Conservation (phyloP, 2,888 invertebrate genomes). For the Dorcus hopei region DNA sequence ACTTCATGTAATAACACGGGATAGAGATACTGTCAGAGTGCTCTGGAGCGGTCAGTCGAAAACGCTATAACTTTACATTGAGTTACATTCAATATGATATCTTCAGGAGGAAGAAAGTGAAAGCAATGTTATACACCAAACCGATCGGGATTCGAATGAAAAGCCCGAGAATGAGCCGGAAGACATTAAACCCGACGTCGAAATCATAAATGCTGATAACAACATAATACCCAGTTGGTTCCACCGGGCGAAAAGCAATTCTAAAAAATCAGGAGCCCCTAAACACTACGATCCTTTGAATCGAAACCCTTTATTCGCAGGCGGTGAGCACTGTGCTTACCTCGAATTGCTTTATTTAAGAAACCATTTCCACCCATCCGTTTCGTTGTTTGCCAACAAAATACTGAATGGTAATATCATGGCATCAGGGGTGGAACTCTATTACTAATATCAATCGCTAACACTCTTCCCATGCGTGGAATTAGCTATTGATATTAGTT, state of each 20-base stretch:
- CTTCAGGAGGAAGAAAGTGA: conserved; percentile 6
- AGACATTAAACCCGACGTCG: conserved; percentile 36
- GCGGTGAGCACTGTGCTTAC: conserved; percentile 68
- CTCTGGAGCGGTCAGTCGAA: too few species aligned
- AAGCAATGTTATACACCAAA: not conserved
- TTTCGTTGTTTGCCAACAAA: conserved; percentile 80
- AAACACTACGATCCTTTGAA: conserved; percentile 63
- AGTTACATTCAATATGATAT: conserved; percentile 2
- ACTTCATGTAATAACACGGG: too few species aligned
- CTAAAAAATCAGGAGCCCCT: conserved; percentile 20
- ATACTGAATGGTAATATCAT: conserved; percentile 61
- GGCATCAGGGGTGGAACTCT: too few species aligned
- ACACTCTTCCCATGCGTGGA: too few species aligned
- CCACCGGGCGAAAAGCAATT: conserved; percentile 31
- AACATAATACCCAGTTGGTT: conserved; percentile 35
- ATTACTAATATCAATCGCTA: too few species aligned
- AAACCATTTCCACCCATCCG: conserved; percentile 88
- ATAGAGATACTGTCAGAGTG: too few species aligned
- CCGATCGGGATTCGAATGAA: not conserved
- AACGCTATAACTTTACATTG: too few species aligned
- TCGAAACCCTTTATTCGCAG: conserved; percentile 83
- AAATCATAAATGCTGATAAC: conserved; percentile 25
- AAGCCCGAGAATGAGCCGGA: conserved; percentile 21
- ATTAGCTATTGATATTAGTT: too few species aligned
- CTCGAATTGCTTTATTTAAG: conserved; percentile 69